phyloP scores from a whole-genome alignment of 2,797 vertebrate species.

The Remorina albescens region DNA sequence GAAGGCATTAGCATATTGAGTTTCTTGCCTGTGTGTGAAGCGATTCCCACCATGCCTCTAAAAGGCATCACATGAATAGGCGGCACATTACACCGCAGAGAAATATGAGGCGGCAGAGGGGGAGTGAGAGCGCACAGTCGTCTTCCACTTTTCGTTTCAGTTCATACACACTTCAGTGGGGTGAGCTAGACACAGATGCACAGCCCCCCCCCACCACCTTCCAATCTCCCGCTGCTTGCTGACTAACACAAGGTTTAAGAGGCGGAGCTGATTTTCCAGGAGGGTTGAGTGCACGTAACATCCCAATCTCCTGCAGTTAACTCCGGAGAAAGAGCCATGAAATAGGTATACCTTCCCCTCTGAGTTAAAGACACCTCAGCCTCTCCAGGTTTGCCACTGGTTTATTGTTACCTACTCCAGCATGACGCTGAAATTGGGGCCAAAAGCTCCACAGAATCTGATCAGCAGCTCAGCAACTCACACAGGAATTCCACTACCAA shows the following conservation, averaged over 20 bases:
- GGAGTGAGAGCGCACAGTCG: conserved; percentile 29
- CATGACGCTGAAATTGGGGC: conserved; percentile 29
- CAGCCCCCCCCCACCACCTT: conserved; percentile 6
- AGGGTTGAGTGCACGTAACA: conserved; percentile 29
- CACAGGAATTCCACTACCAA: neutral
- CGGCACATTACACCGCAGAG: conserved; percentile 62
- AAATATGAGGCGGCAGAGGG: conserved; percentile 65
- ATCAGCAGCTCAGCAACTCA: conserved; percentile 34
- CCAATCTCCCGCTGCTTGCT: conserved; percentile 41
- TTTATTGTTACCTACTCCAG: conserved; percentile 37
- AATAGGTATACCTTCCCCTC: conserved; percentile 37
- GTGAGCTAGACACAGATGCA: conserved; percentile 34
- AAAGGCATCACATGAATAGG: conserved; percentile 71
- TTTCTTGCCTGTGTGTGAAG: conserved; percentile 67
- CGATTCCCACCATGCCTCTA: conserved; percentile 74
- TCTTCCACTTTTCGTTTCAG: conserved; percentile 44
- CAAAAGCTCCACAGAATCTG: conserved; percentile 23
- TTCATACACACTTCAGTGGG: conserved; percentile 41
- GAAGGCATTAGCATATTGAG: conserved; percentile 75
- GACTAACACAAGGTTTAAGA: conserved; percentile 59
- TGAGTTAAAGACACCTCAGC: conserved; percentile 42
- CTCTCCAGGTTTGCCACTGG: conserved; percentile 1
- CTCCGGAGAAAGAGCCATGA: conserved; percentile 46
- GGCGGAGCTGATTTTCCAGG: conserved; percentile 42
- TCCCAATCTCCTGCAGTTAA: conserved; percentile 45